Base-by-base conservation (phyloP, 1,140 invertebrate species). In the Vollenhovia emeryi region DNA sequence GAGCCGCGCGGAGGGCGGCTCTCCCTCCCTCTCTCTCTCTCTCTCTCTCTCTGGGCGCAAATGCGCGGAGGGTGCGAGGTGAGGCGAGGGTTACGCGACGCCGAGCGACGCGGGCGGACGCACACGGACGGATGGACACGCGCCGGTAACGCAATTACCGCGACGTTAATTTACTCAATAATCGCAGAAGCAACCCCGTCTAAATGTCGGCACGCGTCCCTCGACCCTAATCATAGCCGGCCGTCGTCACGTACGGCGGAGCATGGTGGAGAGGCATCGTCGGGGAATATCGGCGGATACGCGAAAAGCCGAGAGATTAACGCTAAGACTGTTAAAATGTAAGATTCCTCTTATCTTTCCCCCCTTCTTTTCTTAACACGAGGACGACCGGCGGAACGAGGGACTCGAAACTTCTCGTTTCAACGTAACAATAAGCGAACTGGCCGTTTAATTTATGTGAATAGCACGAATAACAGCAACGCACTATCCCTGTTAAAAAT, bases 121-220 rank as follows among this genome's bases (percentile, higher is more conserved):
- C 85, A 86, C 66, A 83, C 73, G 84, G 86, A 86, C 64, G 89
- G 85, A 89, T 66, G 89, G 91, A 92, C 91, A 91, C 92, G 91
- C 92, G 91, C 86, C 88, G 84, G 86, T 93, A 93, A 94, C 91
- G 85, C 91, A 94, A 94, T 94, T 94, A 93, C 89, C 88, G 79
- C 71, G 87, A 89, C 92, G 91, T 91, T 94, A 93, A 94, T 94
- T 94, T 93, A 93, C 92, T 93, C 91, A 93, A 94, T 94, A 94
- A 94, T 94, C 91, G 91, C 90, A 90, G 82, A 92, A 89, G 89
- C 86, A 91, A 90, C 85, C 89, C 85, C 89, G 87, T 89, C 92
- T 94, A 94, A 94, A 93, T 94, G 91, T 87, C 91, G 91, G 89
- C 92, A 93, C 93, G 93, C 91, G 92, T 84, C 91, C 48, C 75